Conservation (phyloP, 2,888 invertebrate genomes). For the Pristionchus mayeri region DNA sequence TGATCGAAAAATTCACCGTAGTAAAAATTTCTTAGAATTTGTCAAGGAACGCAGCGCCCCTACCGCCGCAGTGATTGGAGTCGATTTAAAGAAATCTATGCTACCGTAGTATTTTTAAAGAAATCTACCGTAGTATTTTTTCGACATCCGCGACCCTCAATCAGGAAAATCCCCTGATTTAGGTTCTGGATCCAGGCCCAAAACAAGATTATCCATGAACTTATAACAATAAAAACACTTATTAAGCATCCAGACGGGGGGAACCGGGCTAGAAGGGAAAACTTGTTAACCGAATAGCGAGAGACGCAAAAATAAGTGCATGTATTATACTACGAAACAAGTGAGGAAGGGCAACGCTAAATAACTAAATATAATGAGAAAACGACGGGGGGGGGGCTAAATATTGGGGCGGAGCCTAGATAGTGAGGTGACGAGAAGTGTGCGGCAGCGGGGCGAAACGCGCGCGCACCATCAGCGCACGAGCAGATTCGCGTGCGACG, state of each 20-base stretch:
- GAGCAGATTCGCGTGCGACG: slow-evolving; percentile 61
- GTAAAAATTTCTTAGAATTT: neutral
- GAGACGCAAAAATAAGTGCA: too few species aligned
- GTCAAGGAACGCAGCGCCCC: neutral
- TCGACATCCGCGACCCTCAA: too few species aligned
- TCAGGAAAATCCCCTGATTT: too few species aligned
- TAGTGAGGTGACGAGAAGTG: too few species aligned
- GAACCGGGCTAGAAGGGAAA: slow-evolving; percentile 24
- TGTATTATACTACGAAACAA: slow-evolving; percentile 49
- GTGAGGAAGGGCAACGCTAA: slow-evolving; percentile 48
- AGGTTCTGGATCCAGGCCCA: too few species aligned
- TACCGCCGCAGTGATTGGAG: too few species aligned
- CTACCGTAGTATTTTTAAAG: too few species aligned
- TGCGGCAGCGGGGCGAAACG: neutral
- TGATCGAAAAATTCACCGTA: neutral
- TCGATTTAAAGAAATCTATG: too few species aligned
- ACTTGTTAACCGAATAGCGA: neutral
- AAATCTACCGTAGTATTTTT: too few species aligned
- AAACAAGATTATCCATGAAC: slow-evolving; percentile 43
- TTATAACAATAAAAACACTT: slow-evolving; percentile 34
- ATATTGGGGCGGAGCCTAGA: slow-evolving; percentile 40
- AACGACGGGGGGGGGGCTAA: neutral
- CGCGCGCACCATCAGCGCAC: too few species aligned
- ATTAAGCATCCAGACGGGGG: slow-evolving; percentile 33
- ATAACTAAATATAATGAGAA: slow-evolving; percentile 50